phyloP scores from a whole-genome alignment of 2,888 invertebrate species.

The Oscheius myriophilus region DNA sequence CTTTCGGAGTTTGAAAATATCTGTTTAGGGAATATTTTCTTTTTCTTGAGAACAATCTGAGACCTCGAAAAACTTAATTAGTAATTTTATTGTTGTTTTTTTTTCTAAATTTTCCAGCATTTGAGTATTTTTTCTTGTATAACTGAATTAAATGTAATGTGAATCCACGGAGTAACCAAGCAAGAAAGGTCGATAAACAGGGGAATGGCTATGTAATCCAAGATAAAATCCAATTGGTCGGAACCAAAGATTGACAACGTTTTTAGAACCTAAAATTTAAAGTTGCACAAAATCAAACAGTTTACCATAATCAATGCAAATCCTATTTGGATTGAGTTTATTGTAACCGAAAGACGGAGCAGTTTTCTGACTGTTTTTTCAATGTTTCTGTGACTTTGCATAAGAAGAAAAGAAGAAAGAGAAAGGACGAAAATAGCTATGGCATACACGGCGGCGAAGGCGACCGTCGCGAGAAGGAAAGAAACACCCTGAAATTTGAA shows the following conservation, averaged over 20 bases:
- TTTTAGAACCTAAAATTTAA: background rate
- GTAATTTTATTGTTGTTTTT: too few species aligned
- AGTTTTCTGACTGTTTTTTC: conserved; percentile 6
- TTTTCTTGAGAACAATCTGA: too few species aligned
- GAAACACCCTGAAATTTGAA: background rate
- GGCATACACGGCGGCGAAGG: conserved; percentile 4
- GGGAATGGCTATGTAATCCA: conserved; percentile 6
- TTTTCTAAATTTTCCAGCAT: too few species aligned
- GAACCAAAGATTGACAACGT: background rate
- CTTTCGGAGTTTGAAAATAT: too few species aligned
- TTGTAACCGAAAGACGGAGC: background rate
- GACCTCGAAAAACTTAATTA: too few species aligned
- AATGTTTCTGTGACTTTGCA: conserved; percentile 8
- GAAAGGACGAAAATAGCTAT: background rate
- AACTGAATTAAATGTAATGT: background rate
- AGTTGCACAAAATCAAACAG: background rate
- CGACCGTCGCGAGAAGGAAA: conserved; percentile 5
- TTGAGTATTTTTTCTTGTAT: too few species aligned
- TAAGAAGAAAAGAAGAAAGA: conserved; percentile 5
- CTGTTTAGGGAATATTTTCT: too few species aligned
- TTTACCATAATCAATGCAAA: conserved; percentile 8
- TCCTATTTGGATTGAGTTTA: conserved; percentile 5
- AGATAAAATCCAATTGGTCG: background rate
- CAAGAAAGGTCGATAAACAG: background rate
- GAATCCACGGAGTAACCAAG: background rate